These are phyloP conservation scores for Theristicus caerulescens DNA, from an alignment of 2,113 vertebrate genomes.

Conservation along the genomic window DNA sequence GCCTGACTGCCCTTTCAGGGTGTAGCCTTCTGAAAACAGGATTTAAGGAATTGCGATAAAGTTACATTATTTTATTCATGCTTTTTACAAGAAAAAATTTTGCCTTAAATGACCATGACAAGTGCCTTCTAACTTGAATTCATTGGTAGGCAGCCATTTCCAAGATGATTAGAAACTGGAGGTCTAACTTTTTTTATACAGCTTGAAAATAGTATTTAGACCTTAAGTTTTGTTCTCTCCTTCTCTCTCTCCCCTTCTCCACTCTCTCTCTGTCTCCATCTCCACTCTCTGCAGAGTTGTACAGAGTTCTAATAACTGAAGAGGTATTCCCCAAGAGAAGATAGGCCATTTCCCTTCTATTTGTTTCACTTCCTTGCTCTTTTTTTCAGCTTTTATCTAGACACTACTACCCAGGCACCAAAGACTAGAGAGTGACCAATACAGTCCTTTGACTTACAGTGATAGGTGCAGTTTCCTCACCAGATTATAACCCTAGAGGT, in stretches of 20 bases:
- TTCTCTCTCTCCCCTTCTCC: background rate
- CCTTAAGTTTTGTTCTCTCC: background rate
- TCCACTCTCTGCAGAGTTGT: background rate
- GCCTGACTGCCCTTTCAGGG: too few relatives aligned
- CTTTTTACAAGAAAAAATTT: background rate
- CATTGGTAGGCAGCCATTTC: background rate
- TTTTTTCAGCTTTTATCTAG: background rate
- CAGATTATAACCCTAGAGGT: background rate
- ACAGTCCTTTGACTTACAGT: accelerated
- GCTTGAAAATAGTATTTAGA: background rate
- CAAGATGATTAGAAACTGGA: background rate
- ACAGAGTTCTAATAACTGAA: background rate
- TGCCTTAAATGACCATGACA: background rate
- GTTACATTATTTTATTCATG: background rate
- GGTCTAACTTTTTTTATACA: background rate
- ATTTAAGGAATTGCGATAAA: background rate
- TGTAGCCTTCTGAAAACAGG: background rate
- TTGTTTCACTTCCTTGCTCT: background rate
- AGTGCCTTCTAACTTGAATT: background rate
- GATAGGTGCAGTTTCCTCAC: background rate
- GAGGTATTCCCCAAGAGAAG: background rate
- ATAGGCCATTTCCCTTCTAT: background rate
- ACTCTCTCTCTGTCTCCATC: background rate
- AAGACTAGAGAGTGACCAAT: background rate
- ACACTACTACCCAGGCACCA: background rate